Conservation (phyloP, 23 tunicate genomes). For the Trididemnum clinides region DNA sequence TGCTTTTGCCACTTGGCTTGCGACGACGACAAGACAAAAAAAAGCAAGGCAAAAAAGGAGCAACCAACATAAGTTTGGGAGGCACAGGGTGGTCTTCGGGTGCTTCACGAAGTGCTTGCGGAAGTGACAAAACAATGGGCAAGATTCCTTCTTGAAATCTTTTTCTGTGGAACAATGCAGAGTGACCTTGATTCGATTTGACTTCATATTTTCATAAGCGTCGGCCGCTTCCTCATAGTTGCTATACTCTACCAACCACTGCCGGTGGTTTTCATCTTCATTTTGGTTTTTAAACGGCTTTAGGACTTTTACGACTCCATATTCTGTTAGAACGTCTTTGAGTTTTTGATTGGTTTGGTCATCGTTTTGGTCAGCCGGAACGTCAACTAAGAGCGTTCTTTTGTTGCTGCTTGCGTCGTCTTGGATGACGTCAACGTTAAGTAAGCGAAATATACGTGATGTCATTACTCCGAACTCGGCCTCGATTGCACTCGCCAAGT, state of each 20-base stretch:
- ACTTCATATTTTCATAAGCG: not conserved
- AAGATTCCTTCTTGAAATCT: too few species aligned
- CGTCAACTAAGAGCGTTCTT: not conserved
- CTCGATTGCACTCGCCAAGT: conserved; percentile 48
- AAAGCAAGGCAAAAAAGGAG: conserved; percentile 21
- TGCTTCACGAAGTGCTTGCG: conserved; percentile 40
- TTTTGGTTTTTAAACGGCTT: not conserved
- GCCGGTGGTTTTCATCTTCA: too few species aligned
- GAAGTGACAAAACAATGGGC: not conserved
- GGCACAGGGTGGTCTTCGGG: conserved; percentile 52
- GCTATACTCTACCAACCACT: conserved; percentile 32
- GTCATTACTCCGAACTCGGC: conserved; percentile 48
- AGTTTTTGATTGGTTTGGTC: too few species aligned
- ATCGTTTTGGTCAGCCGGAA: not conserved
- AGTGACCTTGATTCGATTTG: not conserved
- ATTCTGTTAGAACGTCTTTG: not conserved
- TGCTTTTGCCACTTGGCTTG: conserved; percentile 34
- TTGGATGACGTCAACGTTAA: conserved; percentile 5
- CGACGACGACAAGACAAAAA: conserved; percentile 34
- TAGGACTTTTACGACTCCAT: conserved; percentile 8
- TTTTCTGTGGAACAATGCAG: too few species aligned
- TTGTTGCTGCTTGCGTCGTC: not conserved
- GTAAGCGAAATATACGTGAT: conserved; percentile 49
- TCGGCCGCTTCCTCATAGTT: not conserved
- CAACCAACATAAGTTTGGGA: conserved; percentile 72